Conservation (phyloP, 2,888 invertebrate genomes). For the Itoplectis maculator region DNA sequence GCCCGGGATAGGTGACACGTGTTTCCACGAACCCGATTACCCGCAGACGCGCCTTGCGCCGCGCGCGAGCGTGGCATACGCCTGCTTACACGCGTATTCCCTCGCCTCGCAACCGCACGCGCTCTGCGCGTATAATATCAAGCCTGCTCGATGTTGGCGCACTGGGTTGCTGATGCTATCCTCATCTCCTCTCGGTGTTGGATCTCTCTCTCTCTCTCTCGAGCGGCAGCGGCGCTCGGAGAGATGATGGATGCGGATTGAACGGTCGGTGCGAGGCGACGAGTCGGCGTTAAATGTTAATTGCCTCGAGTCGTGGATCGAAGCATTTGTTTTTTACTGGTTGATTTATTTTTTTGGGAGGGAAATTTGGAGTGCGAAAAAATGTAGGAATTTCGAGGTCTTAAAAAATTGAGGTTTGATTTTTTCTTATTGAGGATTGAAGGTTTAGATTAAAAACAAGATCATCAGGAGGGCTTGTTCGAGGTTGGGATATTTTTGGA, state of each 20-base stretch:
- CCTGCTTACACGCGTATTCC: conserved; percentile 77
- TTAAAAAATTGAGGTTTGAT: too few species aligned
- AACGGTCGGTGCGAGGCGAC: neutral
- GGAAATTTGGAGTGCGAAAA: too few species aligned
- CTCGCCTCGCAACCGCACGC: conserved; percentile 31
- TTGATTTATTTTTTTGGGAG: too few species aligned
- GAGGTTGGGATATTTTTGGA: too few species aligned
- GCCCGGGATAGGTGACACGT: conserved; percentile 76
- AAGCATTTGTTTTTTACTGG: too few species aligned
- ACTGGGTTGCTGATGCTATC: conserved; percentile 25
- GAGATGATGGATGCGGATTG: neutral
- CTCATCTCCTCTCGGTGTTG: too few species aligned
- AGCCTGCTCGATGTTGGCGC: conserved; percentile 46
- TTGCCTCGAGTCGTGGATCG: too few species aligned
- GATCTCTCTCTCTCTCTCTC: too few species aligned
- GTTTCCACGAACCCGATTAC: conserved; percentile 81
- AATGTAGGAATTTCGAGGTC: too few species aligned
- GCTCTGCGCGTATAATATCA: conserved; percentile 59
- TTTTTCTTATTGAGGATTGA: too few species aligned
- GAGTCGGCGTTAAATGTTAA: neutral
- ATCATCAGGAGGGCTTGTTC: too few species aligned
- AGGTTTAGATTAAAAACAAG: too few species aligned
- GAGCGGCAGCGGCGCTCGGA: neutral
- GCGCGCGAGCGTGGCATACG: conserved; percentile 21
- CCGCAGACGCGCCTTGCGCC: conserved; percentile 74